A percentile compares a stretch with the other conserved stretches of the same genome.
Evolutionary conservation across 2,113 vertebrate genomes (phyloP).

Genomic region (Oriolus oriolus): DNA sequence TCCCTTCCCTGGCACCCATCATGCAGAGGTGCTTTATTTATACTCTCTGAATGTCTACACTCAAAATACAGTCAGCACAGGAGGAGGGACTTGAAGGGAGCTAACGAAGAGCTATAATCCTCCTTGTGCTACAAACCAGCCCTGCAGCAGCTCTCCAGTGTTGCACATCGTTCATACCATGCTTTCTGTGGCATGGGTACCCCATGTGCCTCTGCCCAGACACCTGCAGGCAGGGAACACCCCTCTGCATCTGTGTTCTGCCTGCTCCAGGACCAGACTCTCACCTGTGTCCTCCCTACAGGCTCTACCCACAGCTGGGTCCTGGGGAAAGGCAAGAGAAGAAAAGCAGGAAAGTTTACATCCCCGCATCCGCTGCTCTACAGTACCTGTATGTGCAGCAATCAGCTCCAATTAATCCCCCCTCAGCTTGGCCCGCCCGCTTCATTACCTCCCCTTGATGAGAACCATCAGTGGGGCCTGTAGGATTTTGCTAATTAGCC

Average conservation of each 20-base stretch:
- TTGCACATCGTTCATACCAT: not conserved
- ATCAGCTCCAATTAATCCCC: slow-evolving; percentile 62
- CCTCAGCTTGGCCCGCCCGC: slow-evolving; percentile 63
- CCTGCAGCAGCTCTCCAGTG: not conserved
- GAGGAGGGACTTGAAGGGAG: not conserved
- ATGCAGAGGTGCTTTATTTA: not conserved
- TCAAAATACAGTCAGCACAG: not conserved
- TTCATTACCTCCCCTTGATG: slow-evolving; percentile 74
- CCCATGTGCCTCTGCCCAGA: not conserved
- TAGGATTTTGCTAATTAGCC: slow-evolving; percentile 79
- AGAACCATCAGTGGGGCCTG: slow-evolving; percentile 76
- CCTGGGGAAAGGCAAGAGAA: not conserved
- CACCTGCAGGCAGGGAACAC: not conserved
- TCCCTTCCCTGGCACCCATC: not conserved
- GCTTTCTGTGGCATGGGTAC: not conserved
- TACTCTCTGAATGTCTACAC: not conserved
- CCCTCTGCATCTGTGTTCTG: fast-evolving
- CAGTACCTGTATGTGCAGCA: slow-evolving; percentile 12
- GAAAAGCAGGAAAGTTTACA: slow-evolving; percentile 23
- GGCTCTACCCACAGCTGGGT: not conserved
- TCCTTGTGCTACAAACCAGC: not conserved
- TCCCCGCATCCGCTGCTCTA: not conserved
- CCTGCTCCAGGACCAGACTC: not conserved
- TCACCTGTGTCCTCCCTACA: not conserved
- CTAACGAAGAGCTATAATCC: not conserved